A percentile compares a stretch with the other conserved stretches of the same genome.
Conservation (phyloP, 64 coral and sea anemone species). For the Montipora efflorescens region DNA sequence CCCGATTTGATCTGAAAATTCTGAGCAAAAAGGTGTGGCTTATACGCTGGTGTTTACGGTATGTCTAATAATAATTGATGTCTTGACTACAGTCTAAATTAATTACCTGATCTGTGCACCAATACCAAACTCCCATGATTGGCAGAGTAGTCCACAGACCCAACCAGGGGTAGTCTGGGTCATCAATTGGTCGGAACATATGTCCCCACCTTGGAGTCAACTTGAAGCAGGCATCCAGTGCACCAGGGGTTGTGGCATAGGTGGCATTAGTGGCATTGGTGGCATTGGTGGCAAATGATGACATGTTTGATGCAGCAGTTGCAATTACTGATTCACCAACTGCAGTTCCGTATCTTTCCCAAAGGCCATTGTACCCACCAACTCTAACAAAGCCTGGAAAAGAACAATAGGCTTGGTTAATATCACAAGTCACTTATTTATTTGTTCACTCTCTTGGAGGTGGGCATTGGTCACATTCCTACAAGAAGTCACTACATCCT, state of each 20-base stretch:
- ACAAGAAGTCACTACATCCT: no score
- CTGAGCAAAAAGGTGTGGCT: no score
- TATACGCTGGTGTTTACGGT: no score
- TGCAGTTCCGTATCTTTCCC: conserved; percentile 73
- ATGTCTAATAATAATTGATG: no score
- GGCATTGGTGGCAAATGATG: not conserved
- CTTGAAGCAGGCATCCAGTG: conserved; percentile 22
- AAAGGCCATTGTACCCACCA: conserved; percentile 79
- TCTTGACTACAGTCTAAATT: no score
- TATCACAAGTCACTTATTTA: not conserved
- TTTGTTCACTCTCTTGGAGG: not conserved
- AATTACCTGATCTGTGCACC: conserved; percentile 97
- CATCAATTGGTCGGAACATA: conserved; percentile 85
- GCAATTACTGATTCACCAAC: conserved; percentile 36
- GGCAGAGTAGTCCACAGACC: conserved; percentile 73
- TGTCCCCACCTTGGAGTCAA: conserved; percentile 75
- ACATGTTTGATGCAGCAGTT: conserved; percentile 33
- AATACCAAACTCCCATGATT: conserved; percentile 96
- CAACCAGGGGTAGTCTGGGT: conserved; percentile 85
- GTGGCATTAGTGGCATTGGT: not conserved
- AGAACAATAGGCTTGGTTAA: not conserved
- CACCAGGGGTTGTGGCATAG: not conserved
- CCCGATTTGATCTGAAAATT: no score
- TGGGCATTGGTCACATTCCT: no score
- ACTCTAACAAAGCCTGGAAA: conserved; percentile 87